These are phyloP conservation scores for Gryllus bimaculatus DNA, from an alignment of 1,140 invertebrate genomes.

Conservation along the genomic window DNA sequence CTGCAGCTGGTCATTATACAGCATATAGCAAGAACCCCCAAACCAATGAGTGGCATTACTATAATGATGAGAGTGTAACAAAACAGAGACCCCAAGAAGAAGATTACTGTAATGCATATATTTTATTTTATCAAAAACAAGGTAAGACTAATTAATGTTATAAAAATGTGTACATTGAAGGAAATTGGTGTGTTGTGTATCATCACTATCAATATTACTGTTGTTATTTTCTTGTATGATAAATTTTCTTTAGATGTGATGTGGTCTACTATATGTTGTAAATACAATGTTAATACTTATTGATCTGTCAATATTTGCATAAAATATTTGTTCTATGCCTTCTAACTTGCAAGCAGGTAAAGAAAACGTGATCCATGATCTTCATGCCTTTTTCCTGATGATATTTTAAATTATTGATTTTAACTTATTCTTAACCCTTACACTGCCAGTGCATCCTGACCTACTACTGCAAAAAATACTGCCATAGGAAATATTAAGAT, in stretches of 20 bases:
- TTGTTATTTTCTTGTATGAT: neutral
- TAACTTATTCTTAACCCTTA: too few species aligned
- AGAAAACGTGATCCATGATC: too few species aligned
- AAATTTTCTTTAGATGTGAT: neutral
- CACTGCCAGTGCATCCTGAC: too few species aligned
- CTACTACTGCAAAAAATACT: too few species aligned
- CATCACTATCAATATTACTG: neutral
- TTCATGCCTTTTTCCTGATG: too few species aligned
- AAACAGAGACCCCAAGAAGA: slow-evolving; percentile 49
- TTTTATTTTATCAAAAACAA: slow-evolving; percentile 57
- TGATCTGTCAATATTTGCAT: neutral
- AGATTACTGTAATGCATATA: slow-evolving; percentile 56
- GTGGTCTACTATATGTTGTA: neutral
- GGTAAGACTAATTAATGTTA: slow-evolving; percentile 30
- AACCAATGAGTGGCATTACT: slow-evolving; percentile 55
- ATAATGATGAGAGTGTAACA: slow-evolving; percentile 54
- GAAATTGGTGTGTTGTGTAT: neutral
- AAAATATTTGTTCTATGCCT: neutral
- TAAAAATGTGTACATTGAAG: neutral
- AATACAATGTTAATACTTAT: neutral
- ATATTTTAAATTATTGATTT: too few species aligned
- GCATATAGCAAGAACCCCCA: slow-evolving; percentile 54
- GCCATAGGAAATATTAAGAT: too few species aligned
- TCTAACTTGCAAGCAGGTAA: neutral
- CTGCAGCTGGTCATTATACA: slow-evolving; percentile 60